phyloP scores from a whole-genome alignment of 2,113 vertebrate genomes.

The Connochaetes taurinus region DNA sequence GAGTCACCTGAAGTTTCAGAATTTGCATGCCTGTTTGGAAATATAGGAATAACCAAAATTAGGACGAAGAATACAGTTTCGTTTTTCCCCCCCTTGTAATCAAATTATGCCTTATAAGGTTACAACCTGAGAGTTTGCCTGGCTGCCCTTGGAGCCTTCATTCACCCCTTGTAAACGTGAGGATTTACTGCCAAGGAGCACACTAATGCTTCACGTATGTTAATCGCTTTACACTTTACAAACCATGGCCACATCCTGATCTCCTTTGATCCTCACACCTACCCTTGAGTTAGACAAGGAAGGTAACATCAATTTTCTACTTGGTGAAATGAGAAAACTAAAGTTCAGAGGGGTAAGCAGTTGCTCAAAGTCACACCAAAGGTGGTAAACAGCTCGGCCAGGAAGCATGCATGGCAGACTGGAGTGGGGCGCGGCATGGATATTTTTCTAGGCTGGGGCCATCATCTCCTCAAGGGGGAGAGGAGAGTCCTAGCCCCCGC shows the following conservation, averaged over 20 bases:
- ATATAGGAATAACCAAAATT: slow-evolving; percentile 59
- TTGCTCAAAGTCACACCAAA: background rate
- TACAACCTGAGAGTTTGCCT: slow-evolving; percentile 65
- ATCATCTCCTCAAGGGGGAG: background rate
- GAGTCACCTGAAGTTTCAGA: slow-evolving; percentile 31
- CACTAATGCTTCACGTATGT: slow-evolving; percentile 51
- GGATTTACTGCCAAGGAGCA: slow-evolving; percentile 46
- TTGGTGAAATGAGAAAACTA: background rate
- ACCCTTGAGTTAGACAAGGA: background rate
- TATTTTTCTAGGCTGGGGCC: slow-evolving; percentile 40
- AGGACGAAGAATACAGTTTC: slow-evolving; percentile 29
- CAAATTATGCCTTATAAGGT: slow-evolving; percentile 64
- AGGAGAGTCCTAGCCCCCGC: slow-evolving; percentile 25
- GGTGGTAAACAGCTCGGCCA: background rate
- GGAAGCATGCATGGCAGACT: background rate
- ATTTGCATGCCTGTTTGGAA: slow-evolving; percentile 55
- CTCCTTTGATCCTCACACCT: slow-evolving; percentile 36
- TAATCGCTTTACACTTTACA: slow-evolving; percentile 12
- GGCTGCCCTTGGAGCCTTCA: slow-evolving; percentile 38
- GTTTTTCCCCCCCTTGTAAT: background rate
- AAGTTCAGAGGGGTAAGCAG: background rate
- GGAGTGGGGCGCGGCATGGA: background rate
- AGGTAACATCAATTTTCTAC: background rate
- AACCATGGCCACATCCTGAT: background rate
- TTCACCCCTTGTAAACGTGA: slow-evolving; percentile 42